Evolutionary conservation across 1,140 invertebrate genomes (phyloP).

Genomic region (Scaptodrosophila lebanonensis): DNA sequence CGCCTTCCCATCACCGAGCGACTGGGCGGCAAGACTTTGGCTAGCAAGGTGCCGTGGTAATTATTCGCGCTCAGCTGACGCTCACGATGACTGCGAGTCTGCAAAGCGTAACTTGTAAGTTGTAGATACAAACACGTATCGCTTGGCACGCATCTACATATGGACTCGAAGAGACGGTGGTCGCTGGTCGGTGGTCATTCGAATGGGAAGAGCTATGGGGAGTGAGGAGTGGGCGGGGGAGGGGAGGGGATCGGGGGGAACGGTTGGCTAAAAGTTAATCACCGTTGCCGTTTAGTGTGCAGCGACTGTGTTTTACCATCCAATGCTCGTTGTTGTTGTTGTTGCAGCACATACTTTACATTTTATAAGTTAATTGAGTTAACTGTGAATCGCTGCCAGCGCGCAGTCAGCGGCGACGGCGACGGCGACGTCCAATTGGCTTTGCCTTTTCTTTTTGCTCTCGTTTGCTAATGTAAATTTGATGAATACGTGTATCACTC

Average conservation of each 20-base stretch:
- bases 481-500: conserved; percentile 26
- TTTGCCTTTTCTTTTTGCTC: conserved; percentile 12
- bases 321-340: conserved; percentile 31
- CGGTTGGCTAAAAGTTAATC: conserved; percentile 61
- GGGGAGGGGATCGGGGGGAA: conserved; percentile 1
- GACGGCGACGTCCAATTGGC: not conserved
- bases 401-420: no score
- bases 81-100: conserved; percentile 68
- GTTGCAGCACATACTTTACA: conserved; percentile 62
- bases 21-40: not conserved
- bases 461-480: conserved; percentile 67
- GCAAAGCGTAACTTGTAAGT: conserved; percentile 72
- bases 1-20: not conserved
- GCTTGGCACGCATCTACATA: conserved; percentile 65
- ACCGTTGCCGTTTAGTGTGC: conserved; percentile 64
- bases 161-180: no score
- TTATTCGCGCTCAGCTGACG: conserved; percentile 73
- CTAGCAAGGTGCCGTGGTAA: conserved; percentile 52
- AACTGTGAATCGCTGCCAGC: conserved; percentile 66
- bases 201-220: conserved; percentile 19
- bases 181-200: no score
- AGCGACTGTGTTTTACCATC: conserved; percentile 2
- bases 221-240: conserved; percentile 22
- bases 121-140: conserved; percentile 69
- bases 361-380: conserved; percentile 76